Base-by-base conservation (phyloP, 2,797 vertebrate species). In the Clarias laeviceps region DNA sequence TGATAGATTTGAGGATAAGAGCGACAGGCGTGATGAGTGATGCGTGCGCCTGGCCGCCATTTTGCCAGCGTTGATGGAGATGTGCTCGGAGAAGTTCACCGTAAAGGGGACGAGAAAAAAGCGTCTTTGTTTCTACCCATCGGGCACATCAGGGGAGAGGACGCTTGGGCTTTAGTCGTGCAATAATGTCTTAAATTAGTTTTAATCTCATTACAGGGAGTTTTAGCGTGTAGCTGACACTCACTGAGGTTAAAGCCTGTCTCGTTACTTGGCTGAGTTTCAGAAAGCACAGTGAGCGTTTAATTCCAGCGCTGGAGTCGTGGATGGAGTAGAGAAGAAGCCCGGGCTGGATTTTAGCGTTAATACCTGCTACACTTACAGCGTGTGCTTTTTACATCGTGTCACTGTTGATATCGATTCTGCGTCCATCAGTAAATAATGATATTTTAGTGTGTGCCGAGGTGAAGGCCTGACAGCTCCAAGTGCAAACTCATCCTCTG, bases 171-270 rank as follows among this genome's bases (percentile, higher is more conserved):
- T 87, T 88, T 83, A 83, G 85, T 89, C 90, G 24, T 70, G 45
- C 83, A 74, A 78, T 83, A 85, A 85, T 61, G 76, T 74, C 78
- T 64, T 81, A 86, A 91, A 90, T 91, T 82, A 72, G 65, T 88
- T 92, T 87, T 81, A 87, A 90, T 90, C 86, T 77, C 80, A 69
- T 85, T 81, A 90, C 89, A 88, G 65, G 87, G 89, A 65, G 82
- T 86, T 86, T 90, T 83, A 90, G 91, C 83, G 80, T 88, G 65
- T 77, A 78, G 45, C 87, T 88, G 85, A 85, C 74, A 88, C 90
- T 89, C 84, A 79, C 14, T 88, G 80, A 57, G 32, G 80, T 72
- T 57, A 50, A 27, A 68, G 87, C 82, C 73, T 27, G 29, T 80
- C 37, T 24, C 62, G 40, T 87, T 85, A 87, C 86, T 87, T 45